Conservation (phyloP, 2,797 vertebrate genomes). For the Chelidonichthys spinosus region DNA sequence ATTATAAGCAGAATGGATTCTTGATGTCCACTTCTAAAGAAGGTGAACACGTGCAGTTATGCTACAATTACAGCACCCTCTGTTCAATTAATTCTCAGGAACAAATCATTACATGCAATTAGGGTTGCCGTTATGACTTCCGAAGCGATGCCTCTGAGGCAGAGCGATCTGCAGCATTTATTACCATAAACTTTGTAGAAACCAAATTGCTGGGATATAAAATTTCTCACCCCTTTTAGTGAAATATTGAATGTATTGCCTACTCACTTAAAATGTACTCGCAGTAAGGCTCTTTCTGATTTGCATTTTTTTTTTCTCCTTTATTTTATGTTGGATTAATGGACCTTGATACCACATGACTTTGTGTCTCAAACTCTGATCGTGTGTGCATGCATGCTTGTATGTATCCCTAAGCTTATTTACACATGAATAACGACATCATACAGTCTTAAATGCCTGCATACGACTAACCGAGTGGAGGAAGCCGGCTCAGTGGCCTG, state of each 20-base stretch:
- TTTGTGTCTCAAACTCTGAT: constrained; percentile 1
- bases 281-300: constrained; percentile 3
- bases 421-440: constrained; percentile 22
- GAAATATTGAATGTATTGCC: background rate
- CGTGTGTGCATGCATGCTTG: background rate
- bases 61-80: background rate
- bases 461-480: constrained; percentile 90
- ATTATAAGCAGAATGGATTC: background rate
- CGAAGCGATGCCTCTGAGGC: constrained; percentile 27
- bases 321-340: constrained; percentile 16
- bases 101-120: constrained; percentile 51
- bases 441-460: background rate
- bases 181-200: constrained; percentile 47
- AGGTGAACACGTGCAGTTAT: constrained; percentile 2
- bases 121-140: constrained; percentile 41
- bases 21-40: constrained; percentile 6
- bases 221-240: constrained; percentile 22
- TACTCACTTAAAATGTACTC: background rate
- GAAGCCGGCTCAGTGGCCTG: constrained; percentile 96
- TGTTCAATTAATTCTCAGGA: constrained; percentile 47
- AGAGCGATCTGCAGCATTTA: constrained; percentile 32
- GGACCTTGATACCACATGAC: background rate
- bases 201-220: constrained; percentile 11
- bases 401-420: constrained; percentile 19
- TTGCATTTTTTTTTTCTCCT: constrained; percentile 2